Base-by-base conservation (phyloP, 2,113 vertebrate genomes). In the Pterocles burchelli region DNA sequence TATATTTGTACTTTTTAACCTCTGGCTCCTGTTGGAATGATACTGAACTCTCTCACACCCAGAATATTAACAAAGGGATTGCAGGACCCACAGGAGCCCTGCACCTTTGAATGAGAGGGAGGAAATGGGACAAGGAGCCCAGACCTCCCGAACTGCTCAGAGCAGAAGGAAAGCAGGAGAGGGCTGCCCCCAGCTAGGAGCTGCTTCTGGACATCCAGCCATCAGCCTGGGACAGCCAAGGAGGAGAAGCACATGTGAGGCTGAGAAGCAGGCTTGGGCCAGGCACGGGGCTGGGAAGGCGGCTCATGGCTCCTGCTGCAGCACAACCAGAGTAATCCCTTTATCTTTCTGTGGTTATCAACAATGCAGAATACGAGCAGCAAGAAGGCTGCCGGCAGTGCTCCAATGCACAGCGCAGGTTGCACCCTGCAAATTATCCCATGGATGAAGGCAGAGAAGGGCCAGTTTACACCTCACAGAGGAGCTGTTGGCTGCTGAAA, bases 401-500 rank as follows among this genome's bases (percentile, higher is more conserved):
- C 63, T 94, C 54, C 71, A 70, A 4, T 2, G 34, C 49, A 59
- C 2, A 2, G 33, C 92, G 59, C 68, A 59, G 41, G 75, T 48
- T 46, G 62, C 26, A 76, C 25, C 31, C 73, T 96, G 88, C 72
- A 80, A 90, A 81, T 74, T 65, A 87, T 63, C 41, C 75, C 57
- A 16, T 3, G 58, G 66, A 68, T 58, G 65, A 84, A 91, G 72
- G 52, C 24, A 24, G 31, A 70, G 87, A 92, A 94, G 46, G 54
- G 61, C 72, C 79, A 49, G n/a, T 25, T 96, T 87, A 67, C 0
- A 33, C 93, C 91, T 94, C 93, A 91, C 78, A 91, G 95, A 96
- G 94, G 92, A 97, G 96, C 95, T 95, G 73, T 93, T 96, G 96
- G 33, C 93, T 88, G 31, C 85, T 79, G 58, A 88, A 96, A 85